Evolutionary conservation across 1,140 invertebrate genomes (phyloP), one percentile per base, ranked within the genome.

Genomic region (Drosophila simulans): DNA sequence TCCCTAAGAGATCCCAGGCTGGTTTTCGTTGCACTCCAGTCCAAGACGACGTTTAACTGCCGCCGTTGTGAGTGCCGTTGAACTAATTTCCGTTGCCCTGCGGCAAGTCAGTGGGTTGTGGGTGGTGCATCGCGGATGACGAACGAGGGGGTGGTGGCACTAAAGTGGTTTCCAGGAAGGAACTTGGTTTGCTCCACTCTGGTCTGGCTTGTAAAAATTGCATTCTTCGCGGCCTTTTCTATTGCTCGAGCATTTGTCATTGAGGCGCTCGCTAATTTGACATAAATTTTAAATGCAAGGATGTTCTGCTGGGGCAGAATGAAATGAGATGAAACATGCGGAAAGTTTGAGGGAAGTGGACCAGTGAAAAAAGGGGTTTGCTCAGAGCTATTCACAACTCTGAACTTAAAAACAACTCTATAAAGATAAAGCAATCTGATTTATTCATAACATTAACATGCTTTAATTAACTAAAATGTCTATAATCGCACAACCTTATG

Each of bases 261-360:
- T 84, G 80, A 71, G 55, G 59, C 65, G 62, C 69, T 65, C 80
- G 75, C 75, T 84, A 84, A 84, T 84, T 84, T 84, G 76, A 84
- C 70, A 84, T 83, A 70, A 83, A 84, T 79, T 80, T 84, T 65
- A 84, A 72, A 74, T 72, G 77, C 77, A 52, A 58, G 20, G 39
- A 77, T 79, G 51, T 70, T 40, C 65, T 55, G 62, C 51, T 49
- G 56, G 35, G 56, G 49, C 43, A 53, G 51, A 35, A 15, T 45
- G 31, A 45, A 34, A 69, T 46, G 17, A 46, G 59, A 37, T 46
- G 58, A 65, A 37, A 42, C 15, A 65, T 46, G 22, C 57, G 45
- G 45, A 68, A 54, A 39, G 31, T 20, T 46, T n/a, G 5, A 20
- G 17, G 22, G 10, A 46, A 22, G 4, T 63, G 20, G 31, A 34